These are phyloP conservation scores for Sipha flava DNA, from an alignment of 1,140 invertebrate species.

Conservation along the genomic window DNA sequence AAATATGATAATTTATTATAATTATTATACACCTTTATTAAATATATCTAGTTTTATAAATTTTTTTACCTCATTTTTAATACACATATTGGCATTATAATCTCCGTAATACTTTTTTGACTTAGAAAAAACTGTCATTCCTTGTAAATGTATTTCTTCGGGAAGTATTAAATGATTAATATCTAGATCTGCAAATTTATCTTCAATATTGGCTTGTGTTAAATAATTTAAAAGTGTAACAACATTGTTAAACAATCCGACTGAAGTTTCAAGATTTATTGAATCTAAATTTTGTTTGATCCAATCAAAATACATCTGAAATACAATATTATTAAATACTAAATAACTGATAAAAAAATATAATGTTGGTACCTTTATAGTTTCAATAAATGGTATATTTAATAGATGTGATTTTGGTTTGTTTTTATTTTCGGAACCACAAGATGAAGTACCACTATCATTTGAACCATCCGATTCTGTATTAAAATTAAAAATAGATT, in stretches of 20 bases:
- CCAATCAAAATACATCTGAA: slow-evolving; percentile 11
- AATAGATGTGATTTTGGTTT: not conserved
- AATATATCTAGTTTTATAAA: no score
- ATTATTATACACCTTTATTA: no score
- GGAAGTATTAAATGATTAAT: not conserved
- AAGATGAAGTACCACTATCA: slow-evolving; percentile 29
- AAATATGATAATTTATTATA: no score
- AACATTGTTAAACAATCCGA: not conserved
- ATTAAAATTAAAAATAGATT: not conserved
- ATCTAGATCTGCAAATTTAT: not conserved
- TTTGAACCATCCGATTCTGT: slow-evolving; percentile 19
- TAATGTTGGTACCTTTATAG: not conserved
- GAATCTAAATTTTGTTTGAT: not conserved
- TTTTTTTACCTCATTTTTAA: slow-evolving; percentile 22
- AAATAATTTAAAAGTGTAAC: slow-evolving; percentile 17
- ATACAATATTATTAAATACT: not conserved
- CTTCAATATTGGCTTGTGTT: not conserved
- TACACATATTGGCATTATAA: not conserved
- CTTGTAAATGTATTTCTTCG: slow-evolving; percentile 16
- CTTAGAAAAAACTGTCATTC: not conserved
- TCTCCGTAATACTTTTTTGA: not conserved
- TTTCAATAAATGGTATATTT: slow-evolving; percentile 7
- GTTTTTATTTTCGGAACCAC: slow-evolving; percentile 6
- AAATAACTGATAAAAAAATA: not conserved
- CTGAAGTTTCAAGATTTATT: not conserved